Percentiles rank a stretch among this genome's conserved stretches.
Evolutionary conservation across 2,888 invertebrate species (phyloP).

Genomic region (Microctonus aethiopoides): DNA sequence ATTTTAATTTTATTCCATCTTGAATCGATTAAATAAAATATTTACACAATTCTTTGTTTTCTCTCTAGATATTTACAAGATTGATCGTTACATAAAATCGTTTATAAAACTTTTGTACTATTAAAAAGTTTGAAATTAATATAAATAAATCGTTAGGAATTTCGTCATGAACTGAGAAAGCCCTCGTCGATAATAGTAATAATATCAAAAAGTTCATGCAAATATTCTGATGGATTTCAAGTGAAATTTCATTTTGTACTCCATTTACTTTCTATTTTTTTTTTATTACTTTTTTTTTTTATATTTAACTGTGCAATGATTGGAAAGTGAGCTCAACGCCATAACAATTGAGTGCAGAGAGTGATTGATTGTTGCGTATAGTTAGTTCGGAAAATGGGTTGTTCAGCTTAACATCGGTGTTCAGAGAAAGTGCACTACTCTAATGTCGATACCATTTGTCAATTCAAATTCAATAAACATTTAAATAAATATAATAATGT

Average conservation of each 20-base stretch:
- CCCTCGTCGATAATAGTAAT: too few species aligned
- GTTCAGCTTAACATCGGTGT: background rate
- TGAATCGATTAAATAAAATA: too few species aligned
- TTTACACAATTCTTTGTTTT: too few species aligned
- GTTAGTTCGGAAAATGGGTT: background rate
- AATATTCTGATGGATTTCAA: too few species aligned
- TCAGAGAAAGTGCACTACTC: background rate
- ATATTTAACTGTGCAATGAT: background rate
- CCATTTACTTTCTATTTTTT: conserved; percentile 1
- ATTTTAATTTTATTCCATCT: too few species aligned
- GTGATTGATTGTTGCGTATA: conserved; percentile 1
- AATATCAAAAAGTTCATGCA: too few species aligned
- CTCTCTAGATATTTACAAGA: too few species aligned
- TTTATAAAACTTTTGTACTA: too few species aligned
- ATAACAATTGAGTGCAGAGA: background rate
- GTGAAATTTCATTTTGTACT: background rate
- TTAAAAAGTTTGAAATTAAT: too few species aligned
- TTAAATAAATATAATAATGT: background rate
- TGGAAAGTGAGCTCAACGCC: background rate
- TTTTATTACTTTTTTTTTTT: conserved; percentile 6
- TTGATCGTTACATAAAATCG: too few species aligned
- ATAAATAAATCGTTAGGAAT: too few species aligned
- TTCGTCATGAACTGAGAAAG: too few species aligned
- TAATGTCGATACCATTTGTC: background rate
- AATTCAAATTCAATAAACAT: background rate